These are phyloP conservation scores for Dryobotodes eremita DNA, from an alignment of 2,888 invertebrate genomes.

Conservation along the genomic window DNA sequence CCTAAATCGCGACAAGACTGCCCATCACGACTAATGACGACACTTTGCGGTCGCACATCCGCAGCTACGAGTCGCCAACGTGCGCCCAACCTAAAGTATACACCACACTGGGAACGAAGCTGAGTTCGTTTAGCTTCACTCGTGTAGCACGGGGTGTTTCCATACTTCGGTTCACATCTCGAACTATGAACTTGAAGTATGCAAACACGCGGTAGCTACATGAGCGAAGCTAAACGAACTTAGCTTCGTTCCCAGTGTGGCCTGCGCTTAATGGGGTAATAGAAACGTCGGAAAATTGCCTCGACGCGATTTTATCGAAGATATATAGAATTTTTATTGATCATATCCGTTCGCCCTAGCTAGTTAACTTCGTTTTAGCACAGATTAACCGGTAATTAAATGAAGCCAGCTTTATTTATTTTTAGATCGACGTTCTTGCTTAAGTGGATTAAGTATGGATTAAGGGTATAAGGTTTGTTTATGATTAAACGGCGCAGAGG, in stretches of 20 bases:
- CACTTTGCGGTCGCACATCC: slow-evolving; percentile 60
- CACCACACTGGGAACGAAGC: no score
- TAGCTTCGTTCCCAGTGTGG: no score
- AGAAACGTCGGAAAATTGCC: slow-evolving; percentile 67
- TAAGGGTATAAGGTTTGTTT: slow-evolving; percentile 20
- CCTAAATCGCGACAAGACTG: slow-evolving; percentile 42
- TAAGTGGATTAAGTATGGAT: slow-evolving; percentile 31
- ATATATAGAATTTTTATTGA: slow-evolving; percentile 62
- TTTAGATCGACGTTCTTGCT: slow-evolving; percentile 35
- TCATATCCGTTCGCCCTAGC: slow-evolving; percentile 48
- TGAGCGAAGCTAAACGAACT: no score
- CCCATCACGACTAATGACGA: slow-evolving; percentile 53
- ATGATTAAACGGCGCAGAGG: neutral
- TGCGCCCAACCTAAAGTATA: slow-evolving; percentile 31
- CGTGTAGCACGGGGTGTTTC: no score
- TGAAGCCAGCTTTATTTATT: slow-evolving; percentile 49
- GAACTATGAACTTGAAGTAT: no score
- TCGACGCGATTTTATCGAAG: slow-evolving; percentile 49
- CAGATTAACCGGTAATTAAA: slow-evolving; percentile 59
- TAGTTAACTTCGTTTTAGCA: slow-evolving; percentile 48
- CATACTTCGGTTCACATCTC: no score
- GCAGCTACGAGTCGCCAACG: slow-evolving; percentile 36
- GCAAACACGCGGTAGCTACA: no score
- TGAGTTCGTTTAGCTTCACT: no score
- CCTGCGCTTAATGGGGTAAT: slow-evolving; percentile 48